Base-by-base conservation (phyloP, 1,140 invertebrate species). In the Lucilia cuprina region DNA sequence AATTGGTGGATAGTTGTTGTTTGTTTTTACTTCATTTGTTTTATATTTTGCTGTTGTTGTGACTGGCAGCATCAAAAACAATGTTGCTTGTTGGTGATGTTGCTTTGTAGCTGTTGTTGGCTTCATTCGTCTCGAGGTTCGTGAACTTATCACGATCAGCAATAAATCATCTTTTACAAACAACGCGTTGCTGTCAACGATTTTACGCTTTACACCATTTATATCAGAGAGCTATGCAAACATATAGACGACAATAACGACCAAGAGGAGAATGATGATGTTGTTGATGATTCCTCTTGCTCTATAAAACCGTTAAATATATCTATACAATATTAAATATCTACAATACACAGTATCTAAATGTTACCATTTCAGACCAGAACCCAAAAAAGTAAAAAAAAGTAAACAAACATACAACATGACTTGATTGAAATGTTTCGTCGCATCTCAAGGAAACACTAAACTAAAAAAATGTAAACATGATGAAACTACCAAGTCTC, bases 101-200 rank as follows among this genome's bases (percentile, higher is more conserved):
- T n/a, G 50, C 50, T 5, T 55, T 30, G 47, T 83, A 35, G 47
- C 25, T 30, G 5, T 82, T 49, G 78, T 80, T 70, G 78, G 41
- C 78, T 82, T 7, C 41, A 41, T 74, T 84, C 19, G 78, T 19
- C 50, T 84, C 41, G 25, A 77, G 70, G 70, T 74, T 78, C 77
- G 55, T 85, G 84, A 78, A 75, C 74, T 85, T 85, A 85, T 85
- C 85, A 84, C 83, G 85, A 83, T 83, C 83, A 47, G 80, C 83
- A 85, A 85, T 85, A 85, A 85, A 85, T 85, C 85, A 85, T 85
- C 82, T 85, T 85, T 80, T 85, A 65, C 84, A 83, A 82, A 83
- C 84, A 85, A 85, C 77, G 77, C 77, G 77, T 83, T 85, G 21
- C 84, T 85, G 84, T 85, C 84, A 85, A 83, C 84, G 65, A 80